A percentile compares a stretch with the other conserved stretches of the same genome.
Conservation (phyloP, 2,888 invertebrate genomes). For the Caenorhabditis panamensis region DNA sequence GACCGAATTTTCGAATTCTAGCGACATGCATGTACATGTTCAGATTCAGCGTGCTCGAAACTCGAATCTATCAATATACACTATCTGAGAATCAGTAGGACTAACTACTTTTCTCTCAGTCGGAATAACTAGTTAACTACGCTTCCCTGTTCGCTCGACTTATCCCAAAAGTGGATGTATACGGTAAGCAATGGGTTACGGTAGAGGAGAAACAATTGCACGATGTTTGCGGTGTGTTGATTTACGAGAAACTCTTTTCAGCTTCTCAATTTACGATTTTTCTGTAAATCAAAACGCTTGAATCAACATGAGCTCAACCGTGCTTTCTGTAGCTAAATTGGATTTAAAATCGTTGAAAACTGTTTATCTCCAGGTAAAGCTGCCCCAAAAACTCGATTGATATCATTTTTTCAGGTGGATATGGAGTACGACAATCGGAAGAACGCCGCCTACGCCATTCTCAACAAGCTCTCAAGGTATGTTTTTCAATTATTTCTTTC, state of each 20-base stretch:
- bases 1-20: too few species aligned
- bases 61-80: too few species aligned
- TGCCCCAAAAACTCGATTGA: too few species aligned
- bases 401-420: constrained; percentile 32
- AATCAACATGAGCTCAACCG: constrained; percentile 33
- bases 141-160: too few species aligned
- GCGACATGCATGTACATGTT: too few species aligned
- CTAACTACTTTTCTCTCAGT: too few species aligned
- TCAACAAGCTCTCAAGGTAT: constrained; percentile 36
- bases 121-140: too few species aligned
- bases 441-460: constrained; percentile 36
- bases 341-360: constrained; percentile 29
- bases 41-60: too few species aligned
- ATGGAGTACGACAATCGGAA: constrained; percentile 55
- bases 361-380: constrained; percentile 41
- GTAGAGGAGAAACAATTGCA: neutral
- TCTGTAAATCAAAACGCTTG: neutral
- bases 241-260: neutral
- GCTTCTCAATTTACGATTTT: constrained; percentile 1
- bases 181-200: neutral
- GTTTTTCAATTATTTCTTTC: neutral
- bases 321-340: constrained; percentile 29
- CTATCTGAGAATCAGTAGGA: too few species aligned
- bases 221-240: constrained; percentile 20
- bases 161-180: too few species aligned